Base-by-base conservation (phyloP, 1,140 invertebrate genomes). In the Atta texana region DNA sequence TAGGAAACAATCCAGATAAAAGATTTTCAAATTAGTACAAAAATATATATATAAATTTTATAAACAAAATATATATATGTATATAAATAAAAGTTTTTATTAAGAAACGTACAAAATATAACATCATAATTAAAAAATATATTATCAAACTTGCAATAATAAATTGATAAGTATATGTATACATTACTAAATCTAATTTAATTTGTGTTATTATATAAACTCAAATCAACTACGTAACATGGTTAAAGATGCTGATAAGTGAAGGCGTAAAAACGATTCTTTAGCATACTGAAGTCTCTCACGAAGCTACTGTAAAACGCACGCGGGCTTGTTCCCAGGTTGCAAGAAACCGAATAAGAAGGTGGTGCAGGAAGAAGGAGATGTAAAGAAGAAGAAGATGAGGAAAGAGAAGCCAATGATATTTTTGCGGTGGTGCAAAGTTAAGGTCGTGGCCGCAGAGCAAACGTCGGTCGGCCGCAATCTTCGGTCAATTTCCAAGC, bases 401-500 rank as follows among this genome's bases (percentile, higher is more conserved):
- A 61, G 59, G 64, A 80, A 69, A 72, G 89, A 88, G 87, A 92
- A 90, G 85, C 74, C 76, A 92, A 92, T 91, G 89, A 93, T 93
- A 93, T 94, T 94, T 92, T 94, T 93, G 93, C 89, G 93, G 93
- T 89, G 78, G 87, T 87, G 85, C 61, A 88, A 91, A 89, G 91
- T 94, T 92, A 92, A 93, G 89, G 90, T 89, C 87, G 88, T 89
- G 84, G 92, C 92, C 90, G 88, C 91, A 92, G 91, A 93, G 87
- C 92, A 93, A 93, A 94, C 92, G 88, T 93, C 82, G 90, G 91
- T 90, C 92, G 88, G 92, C 93, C 92, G 93, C 93, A 94, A 94
- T 93, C 93, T 94, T 93, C 92, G 92, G 87, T 93, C 93, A 93
- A 94, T 94, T 94, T 94, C 89, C 89, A 91, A 91, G 90, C 87